phyloP scores from a whole-genome alignment of 2,888 invertebrate genomes.

The Exephanes ischioxanthus region DNA sequence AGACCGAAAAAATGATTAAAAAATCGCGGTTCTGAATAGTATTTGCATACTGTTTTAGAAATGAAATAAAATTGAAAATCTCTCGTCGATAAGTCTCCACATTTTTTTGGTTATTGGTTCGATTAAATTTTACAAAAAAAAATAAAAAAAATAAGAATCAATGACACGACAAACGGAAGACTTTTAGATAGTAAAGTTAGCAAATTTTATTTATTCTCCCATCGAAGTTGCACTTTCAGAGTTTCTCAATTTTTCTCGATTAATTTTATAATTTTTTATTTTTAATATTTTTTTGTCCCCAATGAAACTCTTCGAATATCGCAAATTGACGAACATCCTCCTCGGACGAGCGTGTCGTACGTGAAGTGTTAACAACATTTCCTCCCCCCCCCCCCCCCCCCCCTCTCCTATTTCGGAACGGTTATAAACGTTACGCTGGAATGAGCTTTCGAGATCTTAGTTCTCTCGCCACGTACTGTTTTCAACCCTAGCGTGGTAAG shows the following conservation, averaged over 20 bases:
- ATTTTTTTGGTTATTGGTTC: too few relatives aligned
- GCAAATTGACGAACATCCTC: not conserved
- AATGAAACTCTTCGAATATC: not conserved
- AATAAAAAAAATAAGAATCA: too few relatives aligned
- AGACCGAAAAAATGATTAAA: too few relatives aligned
- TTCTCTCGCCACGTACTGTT: conserved; percentile 57
- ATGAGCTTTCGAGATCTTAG: conserved; percentile 42
- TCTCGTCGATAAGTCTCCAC: too few relatives aligned
- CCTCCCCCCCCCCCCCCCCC: too few relatives aligned
- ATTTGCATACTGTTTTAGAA: too few relatives aligned
- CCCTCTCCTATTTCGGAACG: not conserved
- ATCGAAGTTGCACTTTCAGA: not conserved
- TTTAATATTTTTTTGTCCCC: not conserved
- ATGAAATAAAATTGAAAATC: too few relatives aligned
- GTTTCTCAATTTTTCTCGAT: not conserved
- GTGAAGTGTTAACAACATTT: conserved; percentile 6
- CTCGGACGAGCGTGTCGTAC: not conserved
- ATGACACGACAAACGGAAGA: not conserved
- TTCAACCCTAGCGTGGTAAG: not conserved
- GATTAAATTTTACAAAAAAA: not conserved
- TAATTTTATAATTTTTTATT: not conserved
- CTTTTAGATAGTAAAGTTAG: not conserved
- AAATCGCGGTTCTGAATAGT: too few relatives aligned
- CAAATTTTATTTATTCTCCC: not conserved
- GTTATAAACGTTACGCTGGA: conserved; percentile 15